Evolutionary conservation across 92 coral and sea anemone genomes (phyloP).

Genomic region (Virgularia gustaviana): DNA sequence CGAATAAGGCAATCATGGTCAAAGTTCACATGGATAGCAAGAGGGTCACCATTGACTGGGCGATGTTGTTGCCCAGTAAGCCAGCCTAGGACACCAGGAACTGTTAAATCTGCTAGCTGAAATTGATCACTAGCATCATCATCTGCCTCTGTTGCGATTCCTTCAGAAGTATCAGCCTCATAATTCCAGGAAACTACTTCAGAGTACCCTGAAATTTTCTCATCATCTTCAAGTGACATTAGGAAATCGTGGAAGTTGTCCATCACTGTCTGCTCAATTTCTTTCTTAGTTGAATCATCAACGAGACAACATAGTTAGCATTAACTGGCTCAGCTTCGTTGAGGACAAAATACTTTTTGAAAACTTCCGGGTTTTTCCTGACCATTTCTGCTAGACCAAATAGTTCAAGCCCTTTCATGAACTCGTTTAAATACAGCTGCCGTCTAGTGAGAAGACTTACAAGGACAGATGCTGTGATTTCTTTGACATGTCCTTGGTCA

Average conservation of each 20-base stretch:
- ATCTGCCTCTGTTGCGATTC: constrained; percentile 22
- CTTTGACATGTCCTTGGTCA: constrained; percentile 4
- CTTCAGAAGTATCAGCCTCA: constrained; percentile 17
- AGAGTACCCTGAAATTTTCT: constrained; percentile 34
- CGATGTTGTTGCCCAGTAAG: constrained; percentile 40
- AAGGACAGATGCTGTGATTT: constrained; percentile 1
- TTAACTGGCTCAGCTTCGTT: constrained; percentile 36
- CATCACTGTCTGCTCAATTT: constrained; percentile 48
- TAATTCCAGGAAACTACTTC: constrained; percentile 53
- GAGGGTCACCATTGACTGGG: background rate
- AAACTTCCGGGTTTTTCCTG: constrained; percentile 37
- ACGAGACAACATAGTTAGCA: constrained; percentile 55
- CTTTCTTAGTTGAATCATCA: constrained; percentile 42
- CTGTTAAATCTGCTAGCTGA: constrained; percentile 36
- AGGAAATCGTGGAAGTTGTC: constrained; percentile 55
- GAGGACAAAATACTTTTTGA: constrained; percentile 43
- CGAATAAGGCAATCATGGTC: constrained; percentile 33
- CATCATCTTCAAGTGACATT: constrained; percentile 47
- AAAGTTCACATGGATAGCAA: constrained; percentile 7
- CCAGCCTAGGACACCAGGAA: constrained; percentile 52
- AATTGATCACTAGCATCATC: too few relatives aligned
- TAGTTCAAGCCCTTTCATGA: constrained; percentile 41
- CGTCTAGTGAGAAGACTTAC: constrained; percentile 33
- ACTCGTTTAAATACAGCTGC: constrained; percentile 40
- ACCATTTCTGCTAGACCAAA: constrained; percentile 47